Evolutionary conservation across 2,888 invertebrate species (phyloP).

Genomic region (Polymixis lichenea): DNA sequence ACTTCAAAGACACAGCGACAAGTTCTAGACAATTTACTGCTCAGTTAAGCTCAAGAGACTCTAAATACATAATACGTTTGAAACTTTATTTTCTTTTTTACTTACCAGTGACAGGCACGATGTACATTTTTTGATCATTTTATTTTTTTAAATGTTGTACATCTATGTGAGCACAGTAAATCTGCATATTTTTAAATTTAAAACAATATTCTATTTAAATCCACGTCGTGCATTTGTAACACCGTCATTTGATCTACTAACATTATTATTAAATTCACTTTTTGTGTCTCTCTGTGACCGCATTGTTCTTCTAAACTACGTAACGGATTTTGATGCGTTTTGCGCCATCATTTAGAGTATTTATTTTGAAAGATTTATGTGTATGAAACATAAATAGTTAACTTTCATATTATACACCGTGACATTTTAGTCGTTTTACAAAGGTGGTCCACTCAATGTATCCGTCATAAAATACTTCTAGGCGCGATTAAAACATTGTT

Average conservation of each 20-base stretch:
- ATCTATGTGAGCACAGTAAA: neutral
- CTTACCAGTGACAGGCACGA: neutral
- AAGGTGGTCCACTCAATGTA: too few species aligned
- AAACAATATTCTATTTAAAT: neutral
- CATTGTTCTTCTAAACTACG: neutral
- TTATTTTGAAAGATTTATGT: neutral
- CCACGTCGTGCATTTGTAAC: neutral
- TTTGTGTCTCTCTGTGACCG: neutral
- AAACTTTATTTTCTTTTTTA: conserved; percentile 33
- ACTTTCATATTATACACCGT: too few species aligned
- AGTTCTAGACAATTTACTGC: conserved; percentile 39
- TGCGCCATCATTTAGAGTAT: too few species aligned
- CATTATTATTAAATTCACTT: neutral
- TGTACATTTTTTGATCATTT: neutral
- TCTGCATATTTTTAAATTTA: neutral
- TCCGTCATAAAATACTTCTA: too few species aligned
- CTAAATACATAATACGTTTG: conserved; percentile 38
- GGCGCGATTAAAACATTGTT: too few species aligned
- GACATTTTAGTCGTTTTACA: too few species aligned
- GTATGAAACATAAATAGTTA: neutral
- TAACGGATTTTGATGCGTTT: neutral
- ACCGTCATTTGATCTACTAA: neutral
- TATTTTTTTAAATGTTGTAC: neutral
- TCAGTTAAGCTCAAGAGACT: conserved; percentile 34
- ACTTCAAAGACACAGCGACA: conserved; percentile 41